phyloP scores from a whole-genome alignment of 2,113 vertebrate species.

The Uria lomvia region DNA sequence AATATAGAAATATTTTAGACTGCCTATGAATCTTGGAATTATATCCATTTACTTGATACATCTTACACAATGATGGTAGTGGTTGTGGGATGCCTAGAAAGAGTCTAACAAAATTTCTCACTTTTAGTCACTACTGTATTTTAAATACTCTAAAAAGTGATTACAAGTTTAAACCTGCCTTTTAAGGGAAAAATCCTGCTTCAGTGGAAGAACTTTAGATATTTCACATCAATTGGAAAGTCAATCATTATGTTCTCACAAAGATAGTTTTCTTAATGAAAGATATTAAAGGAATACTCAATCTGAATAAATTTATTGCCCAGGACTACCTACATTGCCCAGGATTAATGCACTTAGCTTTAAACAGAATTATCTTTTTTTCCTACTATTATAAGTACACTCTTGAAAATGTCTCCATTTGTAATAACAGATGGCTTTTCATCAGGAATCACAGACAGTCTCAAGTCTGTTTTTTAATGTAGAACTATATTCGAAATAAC shows the following conservation, averaged over 20 bases:
- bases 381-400: neutral
- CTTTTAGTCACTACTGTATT: neutral
- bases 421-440: neutral
- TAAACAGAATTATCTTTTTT: slow-evolving; percentile 1
- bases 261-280: slow-evolving; percentile 13
- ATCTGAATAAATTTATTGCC: neutral
- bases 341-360: neutral
- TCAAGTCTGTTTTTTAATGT: neutral
- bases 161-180: slow-evolving; percentile 36
- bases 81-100: neutral
- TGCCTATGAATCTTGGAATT: neutral
- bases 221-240: slow-evolving; percentile 20
- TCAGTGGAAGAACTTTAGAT: slow-evolving; percentile 30
- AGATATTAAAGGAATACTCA: slow-evolving; percentile 13
- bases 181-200: slow-evolving; percentile 11
- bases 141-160: slow-evolving; percentile 19
- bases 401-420: neutral
- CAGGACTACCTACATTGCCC: neutral
- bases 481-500: neutral
- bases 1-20: neutral
- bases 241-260: slow-evolving; percentile 25
- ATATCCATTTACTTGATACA: neutral
- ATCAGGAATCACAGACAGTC: neutral
- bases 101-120: neutral
- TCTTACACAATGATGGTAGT: neutral